A percentile compares a stretch with the other conserved stretches of the same genome.
These are phyloP conservation scores for Sebastes jordani DNA, from an alignment of 2,797 vertebrate species.

Conservation along the genomic window DNA sequence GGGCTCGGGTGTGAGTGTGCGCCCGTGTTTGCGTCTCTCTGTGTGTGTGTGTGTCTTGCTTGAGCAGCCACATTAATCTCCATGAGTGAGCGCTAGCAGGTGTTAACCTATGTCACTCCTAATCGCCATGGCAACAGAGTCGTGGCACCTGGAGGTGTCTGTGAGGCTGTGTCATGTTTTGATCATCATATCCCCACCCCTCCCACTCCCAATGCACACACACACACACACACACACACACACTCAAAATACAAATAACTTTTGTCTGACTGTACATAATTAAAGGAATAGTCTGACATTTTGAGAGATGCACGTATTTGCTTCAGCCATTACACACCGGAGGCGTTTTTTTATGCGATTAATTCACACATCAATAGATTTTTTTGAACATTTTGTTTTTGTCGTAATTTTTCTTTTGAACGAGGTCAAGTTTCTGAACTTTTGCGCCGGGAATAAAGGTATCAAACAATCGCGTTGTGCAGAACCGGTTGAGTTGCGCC, in stretches of 20 bases:
- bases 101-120: slow-evolving; percentile 83
- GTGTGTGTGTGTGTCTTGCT: slow-evolving; percentile 64
- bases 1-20: slow-evolving; percentile 53
- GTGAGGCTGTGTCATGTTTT: slow-evolving; percentile 67
- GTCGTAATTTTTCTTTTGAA: too few relatives aligned
- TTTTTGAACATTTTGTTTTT: too few relatives aligned
- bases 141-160: slow-evolving; percentile 80
- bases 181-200: slow-evolving; percentile 11
- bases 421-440: too few relatives aligned
- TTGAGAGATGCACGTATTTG: not conserved
- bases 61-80: slow-evolving; percentile 83
- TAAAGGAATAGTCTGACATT: not conserved
- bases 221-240: not conserved
- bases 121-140: slow-evolving; percentile 83
- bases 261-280: not conserved
- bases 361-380: too few relatives aligned
- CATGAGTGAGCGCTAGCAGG: slow-evolving; percentile 85
- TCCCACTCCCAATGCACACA: not conserved
- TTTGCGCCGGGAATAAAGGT: too few relatives aligned
- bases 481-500: too few relatives aligned
- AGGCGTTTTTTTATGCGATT: too few relatives aligned
- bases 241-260: not conserved
- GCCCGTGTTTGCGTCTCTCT: slow-evolving; percentile 52
- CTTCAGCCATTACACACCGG: rapidly evolving
- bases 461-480: too few relatives aligned